Evolutionary conservation across 2,888 invertebrate species (phyloP), one percentile per base, ranked within the genome.

Genomic region (Drosophila niveifrons): DNA sequence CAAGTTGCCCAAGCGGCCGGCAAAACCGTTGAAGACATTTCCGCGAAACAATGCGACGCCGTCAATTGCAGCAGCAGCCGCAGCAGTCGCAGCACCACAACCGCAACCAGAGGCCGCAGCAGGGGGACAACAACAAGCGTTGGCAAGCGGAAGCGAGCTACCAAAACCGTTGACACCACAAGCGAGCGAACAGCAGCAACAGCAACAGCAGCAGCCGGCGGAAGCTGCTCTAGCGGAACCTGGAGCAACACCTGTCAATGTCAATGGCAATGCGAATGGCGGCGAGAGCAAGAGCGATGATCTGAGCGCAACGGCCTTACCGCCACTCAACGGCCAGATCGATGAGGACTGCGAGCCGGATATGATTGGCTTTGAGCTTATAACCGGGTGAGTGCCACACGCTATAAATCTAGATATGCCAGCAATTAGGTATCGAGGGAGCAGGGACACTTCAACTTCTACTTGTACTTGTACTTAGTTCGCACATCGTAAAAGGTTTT

Each of bases 311-410:
- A 68, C 83, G 56, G 66, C 78, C 58, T 68, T 73, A 68, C 90
- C 89, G 44, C 55, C 76, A 31, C 3, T 11, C 44, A 56, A 18
- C 46, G 43, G 13, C 61, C 74, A 78, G 80, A 78, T 89, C 55
- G 92, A 92, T 76, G 97, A 97, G 91, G 97, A 97, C 92, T 97
- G 97, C 92, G 97, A 97, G 93, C 95, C 96, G 66, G 97, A 97
- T 93, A 97, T 97, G 96, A 95, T 97, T 90, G 97, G 97, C 87
- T 98, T 98, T 93, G 98, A 98, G 93, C 94, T 98, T 90, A 96
- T 97, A 90, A 98, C 98, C 83, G 98, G 97, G 94, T 95, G 93
- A 93, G 93, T 90, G 56, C 59, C 47, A 65, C 90, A 9, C 31
- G 10, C 91, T 76, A 57, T 53, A 47, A 28, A 67, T 61, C 72